Percentiles rank a stretch among this genome's conserved stretches.
phyloP scores from a whole-genome alignment of 2,888 invertebrate genomes.

The Thelaira solivaga region DNA sequence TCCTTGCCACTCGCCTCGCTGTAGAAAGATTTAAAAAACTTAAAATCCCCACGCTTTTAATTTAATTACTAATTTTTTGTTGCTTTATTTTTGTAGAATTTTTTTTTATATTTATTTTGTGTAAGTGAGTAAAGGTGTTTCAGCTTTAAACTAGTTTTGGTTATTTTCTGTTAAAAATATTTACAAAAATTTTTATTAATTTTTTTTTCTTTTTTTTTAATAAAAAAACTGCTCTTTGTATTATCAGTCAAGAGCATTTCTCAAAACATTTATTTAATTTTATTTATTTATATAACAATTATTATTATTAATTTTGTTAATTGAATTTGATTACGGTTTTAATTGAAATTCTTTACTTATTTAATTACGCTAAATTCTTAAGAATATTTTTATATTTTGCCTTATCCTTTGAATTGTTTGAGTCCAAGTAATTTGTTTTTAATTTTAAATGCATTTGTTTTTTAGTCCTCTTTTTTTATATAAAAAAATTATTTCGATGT shows the following conservation, averaged over 20 bases:
- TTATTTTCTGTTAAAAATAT: neutral
- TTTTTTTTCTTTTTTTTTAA: neutral
- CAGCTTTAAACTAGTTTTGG: neutral
- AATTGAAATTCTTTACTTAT: slow-evolving; percentile 1
- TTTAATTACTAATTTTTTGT: slow-evolving; percentile 21
- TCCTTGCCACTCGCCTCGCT: too few relatives aligned
- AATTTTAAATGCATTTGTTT: slow-evolving; percentile 40
- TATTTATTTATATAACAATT: slow-evolving; percentile 25
- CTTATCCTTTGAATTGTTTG: slow-evolving; percentile 14
- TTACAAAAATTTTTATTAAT: neutral
- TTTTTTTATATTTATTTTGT: neutral
- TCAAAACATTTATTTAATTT: slow-evolving; percentile 24
- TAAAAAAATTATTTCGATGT: slow-evolving; percentile 38
- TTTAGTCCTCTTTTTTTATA: neutral
- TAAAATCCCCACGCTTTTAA: too few relatives aligned
- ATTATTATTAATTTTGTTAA: slow-evolving; percentile 16
- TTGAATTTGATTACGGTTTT: slow-evolving; percentile 33
- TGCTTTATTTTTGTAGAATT: neutral
- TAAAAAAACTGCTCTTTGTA: slow-evolving; percentile 25
- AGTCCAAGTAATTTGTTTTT: slow-evolving; percentile 30
- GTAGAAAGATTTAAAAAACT: too few relatives aligned
- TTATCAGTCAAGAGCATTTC: slow-evolving; percentile 57
- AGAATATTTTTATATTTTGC: too few relatives aligned
- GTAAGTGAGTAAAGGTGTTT: too few relatives aligned
- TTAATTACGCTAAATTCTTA: slow-evolving; percentile 19